Percentiles rank a stretch among this genome's conserved stretches.
Evolutionary conservation across 2,888 invertebrate genomes (phyloP).

Genomic region (Pinctada fucata): DNA sequence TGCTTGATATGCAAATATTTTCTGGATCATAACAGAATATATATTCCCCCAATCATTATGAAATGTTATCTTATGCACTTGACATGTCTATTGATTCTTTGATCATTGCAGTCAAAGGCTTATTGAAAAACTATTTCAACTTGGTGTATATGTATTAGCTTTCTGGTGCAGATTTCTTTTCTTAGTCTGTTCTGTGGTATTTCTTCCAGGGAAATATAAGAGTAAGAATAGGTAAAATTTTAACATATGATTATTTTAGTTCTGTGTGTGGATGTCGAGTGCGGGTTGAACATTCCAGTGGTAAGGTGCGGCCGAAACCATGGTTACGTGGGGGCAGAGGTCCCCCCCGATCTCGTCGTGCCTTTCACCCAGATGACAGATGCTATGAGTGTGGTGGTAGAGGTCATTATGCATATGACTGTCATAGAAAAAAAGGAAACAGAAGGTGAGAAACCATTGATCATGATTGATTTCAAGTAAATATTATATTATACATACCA

Average conservation of each 20-base stretch:
- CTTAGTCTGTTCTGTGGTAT: too few species aligned
- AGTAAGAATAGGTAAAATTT: too few species aligned
- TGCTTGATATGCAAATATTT: too few species aligned
- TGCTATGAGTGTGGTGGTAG: constrained; percentile 96
- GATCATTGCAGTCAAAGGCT: too few species aligned
- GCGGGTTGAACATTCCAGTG: constrained; percentile 94
- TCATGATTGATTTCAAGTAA: background rate
- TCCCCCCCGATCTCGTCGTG: constrained; percentile 75
- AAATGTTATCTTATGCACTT: too few species aligned
- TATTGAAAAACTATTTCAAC: too few species aligned
- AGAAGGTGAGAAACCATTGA: constrained; percentile 8
- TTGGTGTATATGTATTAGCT: too few species aligned
- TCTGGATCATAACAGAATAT: too few species aligned
- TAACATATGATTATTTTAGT: constrained; percentile 56
- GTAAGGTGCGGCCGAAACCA: constrained; percentile 80
- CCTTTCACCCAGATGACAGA: constrained; percentile 92
- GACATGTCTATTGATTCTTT: too few species aligned
- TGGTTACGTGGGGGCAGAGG: constrained; percentile 68
- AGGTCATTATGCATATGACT: constrained; percentile 95
- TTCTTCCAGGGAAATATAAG: too few species aligned
- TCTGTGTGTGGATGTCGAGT: constrained; percentile 90
- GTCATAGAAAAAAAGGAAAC: constrained; percentile 75
- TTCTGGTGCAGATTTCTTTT: too few species aligned
- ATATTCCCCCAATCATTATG: too few species aligned
- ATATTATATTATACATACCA: background rate